Evolutionary conservation across 2,888 invertebrate genomes (phyloP).

Genomic region (Amaurobius ferox): DNA sequence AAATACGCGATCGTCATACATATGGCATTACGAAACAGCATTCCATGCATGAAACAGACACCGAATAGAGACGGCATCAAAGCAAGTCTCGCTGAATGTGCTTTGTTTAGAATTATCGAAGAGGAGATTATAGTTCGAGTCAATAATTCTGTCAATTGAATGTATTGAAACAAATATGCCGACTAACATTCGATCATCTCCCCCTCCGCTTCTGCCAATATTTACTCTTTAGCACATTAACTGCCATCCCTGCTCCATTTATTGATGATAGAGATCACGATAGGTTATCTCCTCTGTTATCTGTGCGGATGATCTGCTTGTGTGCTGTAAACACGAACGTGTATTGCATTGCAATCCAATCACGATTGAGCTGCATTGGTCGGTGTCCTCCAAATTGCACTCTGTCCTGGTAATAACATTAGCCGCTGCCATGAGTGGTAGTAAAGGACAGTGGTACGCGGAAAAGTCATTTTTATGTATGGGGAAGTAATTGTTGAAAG

Average conservation of each 20-base stretch:
- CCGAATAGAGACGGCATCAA: not conserved
- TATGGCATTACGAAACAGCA: too few species aligned
- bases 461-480: too few species aligned
- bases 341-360: constrained; percentile 1
- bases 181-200: constrained; percentile 34
- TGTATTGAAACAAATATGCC: constrained; percentile 39
- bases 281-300: constrained; percentile 29
- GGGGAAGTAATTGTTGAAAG: too few species aligned
- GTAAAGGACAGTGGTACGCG: too few species aligned
- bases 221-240: constrained; percentile 51
- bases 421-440: not conserved
- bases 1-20: too few species aligned
- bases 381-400: not conserved
- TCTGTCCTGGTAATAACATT: not conserved
- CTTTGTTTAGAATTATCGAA: not conserved
- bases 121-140: not conserved
- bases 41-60: too few species aligned
- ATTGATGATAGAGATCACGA: constrained; percentile 35
- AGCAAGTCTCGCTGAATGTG: not conserved
- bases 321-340: constrained; percentile 24
- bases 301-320: constrained; percentile 3
- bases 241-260: constrained; percentile 35
- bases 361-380: constrained; percentile 1
- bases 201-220: constrained; percentile 26
- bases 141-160: constrained; percentile 40